phyloP scores from a whole-genome alignment of 2,888 invertebrate species.

The Drosophila siamana region DNA sequence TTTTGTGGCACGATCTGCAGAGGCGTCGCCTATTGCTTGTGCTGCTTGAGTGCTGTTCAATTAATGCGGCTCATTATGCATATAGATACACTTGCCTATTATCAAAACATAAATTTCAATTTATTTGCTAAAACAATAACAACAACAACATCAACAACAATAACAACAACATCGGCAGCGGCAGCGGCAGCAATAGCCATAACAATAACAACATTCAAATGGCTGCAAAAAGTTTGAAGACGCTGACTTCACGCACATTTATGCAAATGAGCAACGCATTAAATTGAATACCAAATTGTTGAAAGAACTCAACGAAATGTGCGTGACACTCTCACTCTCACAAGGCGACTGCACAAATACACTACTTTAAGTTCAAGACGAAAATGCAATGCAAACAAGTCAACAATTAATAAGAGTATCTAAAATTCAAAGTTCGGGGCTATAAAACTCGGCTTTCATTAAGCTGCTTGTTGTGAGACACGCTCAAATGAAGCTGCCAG shows the following conservation, averaged over 20 bases:
- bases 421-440: background rate
- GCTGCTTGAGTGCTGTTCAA: slow-evolving; percentile 50
- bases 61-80: slow-evolving; percentile 72
- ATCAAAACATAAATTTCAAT: slow-evolving; percentile 72
- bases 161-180: slow-evolving; percentile 14
- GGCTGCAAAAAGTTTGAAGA: slow-evolving; percentile 47
- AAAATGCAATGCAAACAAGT: background rate
- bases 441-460: background rate
- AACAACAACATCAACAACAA: slow-evolving; percentile 2
- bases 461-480: background rate
- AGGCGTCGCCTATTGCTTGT: slow-evolving; percentile 40
- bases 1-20: slow-evolving; percentile 55
- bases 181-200: slow-evolving; percentile 9
- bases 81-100: slow-evolving; percentile 66
- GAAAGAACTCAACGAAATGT: slow-evolving; percentile 22
- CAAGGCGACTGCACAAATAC: slow-evolving; percentile 7
- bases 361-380: background rate
- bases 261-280: slow-evolving; percentile 63
- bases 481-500: background rate
- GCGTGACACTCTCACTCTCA: background rate
- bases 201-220: slow-evolving; percentile 21
- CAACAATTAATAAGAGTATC: background rate
- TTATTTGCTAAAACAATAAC: slow-evolving; percentile 39
- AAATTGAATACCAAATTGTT: slow-evolving; percentile 56
- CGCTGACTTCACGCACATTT: slow-evolving; percentile 66